These are phyloP conservation scores for Drosophila recens DNA, from an alignment of 2,888 invertebrate species.

Conservation along the genomic window DNA sequence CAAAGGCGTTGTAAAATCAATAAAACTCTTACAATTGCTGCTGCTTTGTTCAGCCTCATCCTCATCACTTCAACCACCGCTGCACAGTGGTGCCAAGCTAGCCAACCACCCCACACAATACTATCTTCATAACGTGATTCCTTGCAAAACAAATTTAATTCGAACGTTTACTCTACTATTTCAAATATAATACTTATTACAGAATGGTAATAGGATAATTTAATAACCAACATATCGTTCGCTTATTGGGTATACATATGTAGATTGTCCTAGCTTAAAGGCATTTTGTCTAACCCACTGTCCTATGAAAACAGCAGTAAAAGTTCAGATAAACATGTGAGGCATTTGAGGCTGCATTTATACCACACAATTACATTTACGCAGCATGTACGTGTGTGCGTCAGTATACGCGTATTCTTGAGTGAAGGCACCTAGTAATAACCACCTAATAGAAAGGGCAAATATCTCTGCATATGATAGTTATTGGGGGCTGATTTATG, in stretches of 20 bases:
- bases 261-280: neutral
- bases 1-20: constrained; percentile 64
- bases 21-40: constrained; percentile 61
- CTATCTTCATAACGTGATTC: neutral
- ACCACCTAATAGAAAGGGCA: constrained; percentile 46
- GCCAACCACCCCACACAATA: neutral
- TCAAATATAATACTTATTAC: neutral
- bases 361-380: constrained; percentile 4
- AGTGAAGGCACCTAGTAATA: constrained; percentile 23
- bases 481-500: constrained; percentile 56
- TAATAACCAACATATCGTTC: no score
- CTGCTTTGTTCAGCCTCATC: constrained; percentile 49
- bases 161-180: no score
- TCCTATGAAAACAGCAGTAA: constrained; percentile 31
- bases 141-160: neutral
- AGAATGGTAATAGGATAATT: neutral
- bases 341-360: constrained; percentile 44
- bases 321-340: constrained; percentile 45
- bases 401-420: constrained; percentile 19
- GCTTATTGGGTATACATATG: neutral
- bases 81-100: constrained; percentile 51
- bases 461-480: constrained; percentile 14
- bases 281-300: constrained; percentile 31
- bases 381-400: constrained; percentile 11
- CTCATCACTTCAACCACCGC: constrained; percentile 45